Conservation (phyloP, 2,888 invertebrate species). For the Mylabris sibirica region DNA sequence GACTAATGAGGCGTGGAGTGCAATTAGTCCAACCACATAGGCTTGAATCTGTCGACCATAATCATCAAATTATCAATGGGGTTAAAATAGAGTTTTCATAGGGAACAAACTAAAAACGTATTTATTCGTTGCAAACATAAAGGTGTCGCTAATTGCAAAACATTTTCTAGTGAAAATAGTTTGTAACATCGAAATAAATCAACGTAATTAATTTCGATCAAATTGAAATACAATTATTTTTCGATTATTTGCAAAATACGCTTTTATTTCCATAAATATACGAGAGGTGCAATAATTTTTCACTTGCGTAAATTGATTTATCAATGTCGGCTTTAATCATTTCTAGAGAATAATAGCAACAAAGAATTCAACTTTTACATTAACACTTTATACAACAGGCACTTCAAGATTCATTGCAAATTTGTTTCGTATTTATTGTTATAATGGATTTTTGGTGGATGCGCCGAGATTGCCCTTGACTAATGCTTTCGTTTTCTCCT, state of each 20-base stretch:
- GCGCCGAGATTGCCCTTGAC: neutral
- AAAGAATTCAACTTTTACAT: neutral
- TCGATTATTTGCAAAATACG: neutral
- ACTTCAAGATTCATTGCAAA: neutral
- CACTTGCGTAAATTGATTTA: neutral
- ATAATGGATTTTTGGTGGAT: neutral
- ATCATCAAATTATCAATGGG: neutral
- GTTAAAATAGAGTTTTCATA: neutral
- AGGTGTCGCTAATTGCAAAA: neutral
- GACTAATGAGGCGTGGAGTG: neutral
- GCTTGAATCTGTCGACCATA: neutral
- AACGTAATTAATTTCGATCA: neutral
- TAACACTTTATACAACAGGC: neutral
- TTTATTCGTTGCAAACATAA: neutral
- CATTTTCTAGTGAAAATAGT: neutral
- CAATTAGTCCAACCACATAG: neutral
- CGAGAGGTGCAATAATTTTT: neutral
- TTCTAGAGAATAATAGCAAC: neutral
- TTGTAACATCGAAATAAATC: neutral
- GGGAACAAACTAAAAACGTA: neutral
- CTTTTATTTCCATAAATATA: neutral
- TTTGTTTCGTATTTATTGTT: neutral
- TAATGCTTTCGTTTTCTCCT: neutral
- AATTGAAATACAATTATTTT: neutral
- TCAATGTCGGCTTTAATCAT: slow-evolving; percentile 6